Conservation (phyloP, 2,888 invertebrate species). For the Leucophenga maculata region DNA sequence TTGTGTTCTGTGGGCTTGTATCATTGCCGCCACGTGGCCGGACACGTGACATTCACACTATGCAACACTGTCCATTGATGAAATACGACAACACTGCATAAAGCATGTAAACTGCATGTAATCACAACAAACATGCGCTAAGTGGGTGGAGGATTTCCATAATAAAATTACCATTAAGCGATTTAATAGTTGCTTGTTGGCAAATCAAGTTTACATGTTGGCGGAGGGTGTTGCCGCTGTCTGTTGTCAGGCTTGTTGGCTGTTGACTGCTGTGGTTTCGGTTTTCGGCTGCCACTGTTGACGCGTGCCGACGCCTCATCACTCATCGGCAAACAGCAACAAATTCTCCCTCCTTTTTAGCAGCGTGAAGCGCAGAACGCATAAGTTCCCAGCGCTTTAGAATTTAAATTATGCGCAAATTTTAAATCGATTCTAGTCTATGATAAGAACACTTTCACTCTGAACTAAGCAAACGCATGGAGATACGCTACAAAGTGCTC, state of each 20-base stretch:
- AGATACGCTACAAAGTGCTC: not conserved
- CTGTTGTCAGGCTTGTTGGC: slow-evolving; percentile 37
- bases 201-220: slow-evolving; percentile 47
- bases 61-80: slow-evolving; percentile 17
- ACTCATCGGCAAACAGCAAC: slow-evolving; percentile 47
- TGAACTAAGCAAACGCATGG: slow-evolving; percentile 26
- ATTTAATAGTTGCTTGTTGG: slow-evolving; percentile 65
- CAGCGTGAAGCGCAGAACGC: not conserved
- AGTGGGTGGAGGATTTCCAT: slow-evolving; percentile 29
- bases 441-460: slow-evolving; percentile 55
- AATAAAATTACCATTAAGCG: slow-evolving; percentile 67
- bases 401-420: slow-evolving; percentile 66
- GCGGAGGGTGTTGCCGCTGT: slow-evolving; percentile 30
- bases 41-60: slow-evolving; percentile 56
- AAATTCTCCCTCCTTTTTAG: not conserved
- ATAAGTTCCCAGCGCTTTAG: slow-evolving; percentile 34
- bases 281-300: slow-evolving; percentile 34
- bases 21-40: slow-evolving; percentile 61
- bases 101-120: slow-evolving; percentile 62
- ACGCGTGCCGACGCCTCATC: slow-evolving; percentile 63
- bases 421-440: slow-evolving; percentile 53
- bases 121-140: slow-evolving; percentile 55
- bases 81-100: slow-evolving; percentile 22
- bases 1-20: slow-evolving; percentile 47
- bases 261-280: slow-evolving; percentile 30